phyloP scores from a whole-genome alignment of 2,113 vertebrate genomes.

The Dicrurus megarhynchus region DNA sequence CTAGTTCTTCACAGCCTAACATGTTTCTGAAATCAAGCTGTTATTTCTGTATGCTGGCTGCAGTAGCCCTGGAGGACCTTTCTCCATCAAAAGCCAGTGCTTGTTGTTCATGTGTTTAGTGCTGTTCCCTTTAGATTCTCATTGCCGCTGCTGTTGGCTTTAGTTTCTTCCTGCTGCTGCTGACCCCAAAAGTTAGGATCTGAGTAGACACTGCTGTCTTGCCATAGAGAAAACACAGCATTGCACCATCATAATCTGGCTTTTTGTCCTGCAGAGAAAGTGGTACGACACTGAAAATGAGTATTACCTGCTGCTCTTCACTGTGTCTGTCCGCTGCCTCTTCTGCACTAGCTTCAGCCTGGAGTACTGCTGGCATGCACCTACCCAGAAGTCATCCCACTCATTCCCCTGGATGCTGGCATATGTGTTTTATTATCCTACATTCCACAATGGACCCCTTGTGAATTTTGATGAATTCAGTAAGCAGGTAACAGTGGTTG shows the following conservation, averaged over 20 bases:
- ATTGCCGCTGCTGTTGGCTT: neutral
- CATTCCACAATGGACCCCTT: slow-evolving; percentile 93
- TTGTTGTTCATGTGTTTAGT: neutral
- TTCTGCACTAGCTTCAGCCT: slow-evolving; percentile 91
- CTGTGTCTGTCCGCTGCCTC: slow-evolving; percentile 87
- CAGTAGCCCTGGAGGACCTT: neutral
- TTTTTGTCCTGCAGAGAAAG: slow-evolving; percentile 75
- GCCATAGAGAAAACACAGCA: neutral
- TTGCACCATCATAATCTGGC: neutral
- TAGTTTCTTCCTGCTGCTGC: neutral
- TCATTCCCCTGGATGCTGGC: slow-evolving; percentile 84
- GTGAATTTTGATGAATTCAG: slow-evolving; percentile 85
- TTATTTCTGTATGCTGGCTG: neutral
- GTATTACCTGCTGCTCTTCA: slow-evolving; percentile 90
- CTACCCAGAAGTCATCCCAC: slow-evolving; percentile 11
- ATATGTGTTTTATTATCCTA: slow-evolving; percentile 93
- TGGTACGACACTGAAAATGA: slow-evolving; percentile 89
- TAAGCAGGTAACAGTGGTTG: slow-evolving; percentile 76
- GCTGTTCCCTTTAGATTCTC: neutral
- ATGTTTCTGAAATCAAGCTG: neutral
- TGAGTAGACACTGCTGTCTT: neutral
- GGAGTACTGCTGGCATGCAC: slow-evolving; percentile 82
- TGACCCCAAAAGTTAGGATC: neutral
- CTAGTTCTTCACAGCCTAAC: neutral
- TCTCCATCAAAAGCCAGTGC: neutral